Conservation (phyloP, 1,140 invertebrate genomes). For the Proctacanthus coquilletti region DNA sequence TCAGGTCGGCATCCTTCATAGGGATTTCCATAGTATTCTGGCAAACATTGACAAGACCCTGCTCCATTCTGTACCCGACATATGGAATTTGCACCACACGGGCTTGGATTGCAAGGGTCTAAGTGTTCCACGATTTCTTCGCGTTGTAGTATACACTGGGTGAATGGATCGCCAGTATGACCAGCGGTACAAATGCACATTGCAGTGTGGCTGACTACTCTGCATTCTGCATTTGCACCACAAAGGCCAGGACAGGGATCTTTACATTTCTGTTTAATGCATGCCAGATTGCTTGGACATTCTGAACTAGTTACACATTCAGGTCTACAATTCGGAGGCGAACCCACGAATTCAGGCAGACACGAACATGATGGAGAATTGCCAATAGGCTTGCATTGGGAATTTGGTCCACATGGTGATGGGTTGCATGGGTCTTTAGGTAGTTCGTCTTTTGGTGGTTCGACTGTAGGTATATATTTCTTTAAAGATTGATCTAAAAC, state of each 20-base stretch:
- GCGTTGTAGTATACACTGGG: conserved; percentile 34
- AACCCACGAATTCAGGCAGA: conserved; percentile 48
- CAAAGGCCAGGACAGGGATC: conserved; percentile 58
- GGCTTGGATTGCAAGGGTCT: conserved; percentile 40
- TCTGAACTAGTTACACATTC: conserved; percentile 48
- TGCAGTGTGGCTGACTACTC: conserved; percentile 55
- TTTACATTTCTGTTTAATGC: conserved; percentile 48
- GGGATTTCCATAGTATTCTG: conserved; percentile 42
- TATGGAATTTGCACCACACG: conserved; percentile 47
- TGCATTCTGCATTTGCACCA: conserved; percentile 53
- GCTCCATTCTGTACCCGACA: conserved; percentile 39
- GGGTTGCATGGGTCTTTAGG: conserved; percentile 41
- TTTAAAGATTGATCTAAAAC: conserved; percentile 49
- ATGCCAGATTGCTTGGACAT: conserved; percentile 49
- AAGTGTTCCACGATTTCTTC: conserved; percentile 22
- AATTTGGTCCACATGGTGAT: conserved; percentile 52
- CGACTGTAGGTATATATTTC: conserved; percentile 17
- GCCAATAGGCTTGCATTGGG: conserved; percentile 43
- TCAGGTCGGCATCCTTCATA: conserved; percentile 57
- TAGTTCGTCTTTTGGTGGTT: conserved; percentile 9
- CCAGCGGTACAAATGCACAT: conserved; percentile 51
- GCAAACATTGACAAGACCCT: conserved; percentile 33
- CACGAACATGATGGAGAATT: conserved; percentile 49
- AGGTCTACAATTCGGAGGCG: conserved; percentile 56
- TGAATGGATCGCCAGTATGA: conserved; percentile 49